Base-by-base conservation (phyloP, 2,113 vertebrate species). In the Catharus bicknelli region DNA sequence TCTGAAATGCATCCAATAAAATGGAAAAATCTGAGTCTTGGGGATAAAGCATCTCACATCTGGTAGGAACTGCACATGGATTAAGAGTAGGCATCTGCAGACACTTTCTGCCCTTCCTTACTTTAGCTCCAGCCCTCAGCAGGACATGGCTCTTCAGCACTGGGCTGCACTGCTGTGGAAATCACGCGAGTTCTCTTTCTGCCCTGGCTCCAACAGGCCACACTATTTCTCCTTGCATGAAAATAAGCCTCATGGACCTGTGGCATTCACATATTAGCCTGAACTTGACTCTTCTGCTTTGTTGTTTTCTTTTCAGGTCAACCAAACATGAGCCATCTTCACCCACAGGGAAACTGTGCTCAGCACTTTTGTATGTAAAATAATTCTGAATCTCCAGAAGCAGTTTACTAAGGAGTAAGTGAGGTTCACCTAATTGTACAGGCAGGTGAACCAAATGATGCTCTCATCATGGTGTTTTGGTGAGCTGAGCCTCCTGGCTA, bases 371-470 rank as follows among this genome's bases (percentile, higher is more conserved):
- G 21, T 30, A 42, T 59, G 51, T 84, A 73, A 78, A 64, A 43
- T 43, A 47, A 85, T 16, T 53, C 27, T 36, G 36, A 45, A 23
- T 57, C 42, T 93, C n/a, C 54, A 64, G 42, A 85, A 83, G 53
- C 30, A 50, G 73, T 93, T 91, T 61, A n/a, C 26, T 79, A 29
- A 61, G 12, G 70, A 68, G 34, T 27, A 58, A 63, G 20, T 9
- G 77, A 93, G 22, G 30, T n/a, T 96, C 45, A 63, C 34, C 45
- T 59, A 27, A 77, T 16, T 82, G 70, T 92, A 68, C 18, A 48
- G 78, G 83, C 23, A 72, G 80, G 12, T 0, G 10, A 90, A 73
- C 43, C 53, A 63, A 38, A 47, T 27, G 29, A 27, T 74, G 34
- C 40, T 75, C 72, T 87, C 48, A 51, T 15, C 67, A 55, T 36